phyloP scores from a whole-genome alignment of 2,888 invertebrate species.

The Nemurella pictetii region DNA sequence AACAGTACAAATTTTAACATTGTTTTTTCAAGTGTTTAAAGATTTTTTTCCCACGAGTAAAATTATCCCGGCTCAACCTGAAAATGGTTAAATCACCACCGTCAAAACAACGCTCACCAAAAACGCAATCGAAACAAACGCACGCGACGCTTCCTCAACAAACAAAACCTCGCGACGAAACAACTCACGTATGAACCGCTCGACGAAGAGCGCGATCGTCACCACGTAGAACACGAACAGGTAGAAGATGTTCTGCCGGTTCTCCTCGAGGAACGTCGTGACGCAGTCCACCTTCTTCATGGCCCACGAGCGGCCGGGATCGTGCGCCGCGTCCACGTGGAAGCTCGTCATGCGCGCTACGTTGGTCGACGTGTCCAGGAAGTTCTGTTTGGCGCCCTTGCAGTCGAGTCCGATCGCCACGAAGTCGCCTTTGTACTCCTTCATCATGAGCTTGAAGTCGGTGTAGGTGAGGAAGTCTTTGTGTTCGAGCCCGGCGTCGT shows the following conservation, averaged over 20 bases:
- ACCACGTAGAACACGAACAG: constrained; percentile 93
- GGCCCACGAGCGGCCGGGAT: constrained; percentile 68
- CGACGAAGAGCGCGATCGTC: constrained; percentile 90
- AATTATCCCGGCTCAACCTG: no score
- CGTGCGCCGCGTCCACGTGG: constrained; percentile 80
- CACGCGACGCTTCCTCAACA: no score
- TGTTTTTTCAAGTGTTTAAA: no score
- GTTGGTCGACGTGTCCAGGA: constrained; percentile 91
- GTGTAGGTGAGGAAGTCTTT: constrained; percentile 88
- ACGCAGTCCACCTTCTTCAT: constrained; percentile 82
- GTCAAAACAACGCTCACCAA: no score
- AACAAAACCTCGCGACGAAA: no score
- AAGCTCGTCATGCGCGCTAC: constrained; percentile 94
- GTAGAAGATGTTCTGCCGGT: constrained; percentile 94
- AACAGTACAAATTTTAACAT: no score
- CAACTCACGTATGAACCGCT: constrained; percentile 87
- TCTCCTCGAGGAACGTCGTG: constrained; percentile 92
- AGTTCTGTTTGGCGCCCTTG: constrained; percentile 94
- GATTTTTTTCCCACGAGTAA: no score
- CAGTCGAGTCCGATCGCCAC: constrained; percentile 93
- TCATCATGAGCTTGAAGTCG: constrained; percentile 95
- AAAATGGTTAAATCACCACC: no score
- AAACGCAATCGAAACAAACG: no score
- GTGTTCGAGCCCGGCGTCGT: constrained; percentile 70
- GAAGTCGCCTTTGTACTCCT: constrained; percentile 93